Evolutionary conservation across 2,888 invertebrate genomes (phyloP).

Genomic region (Eustalomyia histrio): DNA sequence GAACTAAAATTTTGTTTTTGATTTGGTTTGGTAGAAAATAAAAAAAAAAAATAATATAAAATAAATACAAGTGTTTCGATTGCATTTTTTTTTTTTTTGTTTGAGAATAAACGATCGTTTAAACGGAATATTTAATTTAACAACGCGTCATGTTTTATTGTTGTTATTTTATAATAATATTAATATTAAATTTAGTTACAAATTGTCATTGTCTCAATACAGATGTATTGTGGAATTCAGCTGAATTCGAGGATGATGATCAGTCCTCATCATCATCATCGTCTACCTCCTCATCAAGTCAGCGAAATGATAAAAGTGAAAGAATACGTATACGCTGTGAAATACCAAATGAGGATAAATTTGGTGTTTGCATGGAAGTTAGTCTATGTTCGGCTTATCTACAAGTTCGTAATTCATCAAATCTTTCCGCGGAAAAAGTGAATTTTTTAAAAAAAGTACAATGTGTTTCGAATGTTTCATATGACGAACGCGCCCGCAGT

Average conservation of each 20-base stretch:
- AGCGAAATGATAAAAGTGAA: not conserved
- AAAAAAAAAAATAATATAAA: slow-evolving; percentile 10
- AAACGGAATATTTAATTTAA: slow-evolving; percentile 10
- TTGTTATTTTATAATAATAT: slow-evolving; percentile 23
- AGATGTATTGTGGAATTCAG: not conserved
- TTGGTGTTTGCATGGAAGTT: slow-evolving; percentile 74
- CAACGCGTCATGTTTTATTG: slow-evolving; percentile 37
- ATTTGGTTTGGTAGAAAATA: slow-evolving; percentile 43
- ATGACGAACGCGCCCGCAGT: slow-evolving; percentile 24
- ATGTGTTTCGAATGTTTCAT: slow-evolving; percentile 68
- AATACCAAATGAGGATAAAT: slow-evolving; percentile 77
- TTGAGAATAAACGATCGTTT: slow-evolving; percentile 9
- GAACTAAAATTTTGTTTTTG: slow-evolving; percentile 39
- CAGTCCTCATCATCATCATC: not conserved
- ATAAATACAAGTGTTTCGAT: slow-evolving; percentile 52
- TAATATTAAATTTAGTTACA: slow-evolving; percentile 37
- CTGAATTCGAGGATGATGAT: slow-evolving; percentile 33
- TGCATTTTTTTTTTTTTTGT: slow-evolving; percentile 14
- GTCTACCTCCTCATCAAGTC: not conserved
- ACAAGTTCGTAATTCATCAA: slow-evolving; percentile 73
- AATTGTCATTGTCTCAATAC: slow-evolving; percentile 36
- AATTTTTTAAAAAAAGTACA: slow-evolving; percentile 78
- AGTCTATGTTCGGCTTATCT: slow-evolving; percentile 74
- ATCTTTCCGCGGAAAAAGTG: slow-evolving; percentile 74
- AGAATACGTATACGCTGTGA: slow-evolving; percentile 68